Evolutionary conservation across 1,140 invertebrate genomes (phyloP).

Genomic region (Papilio polyxenes): DNA sequence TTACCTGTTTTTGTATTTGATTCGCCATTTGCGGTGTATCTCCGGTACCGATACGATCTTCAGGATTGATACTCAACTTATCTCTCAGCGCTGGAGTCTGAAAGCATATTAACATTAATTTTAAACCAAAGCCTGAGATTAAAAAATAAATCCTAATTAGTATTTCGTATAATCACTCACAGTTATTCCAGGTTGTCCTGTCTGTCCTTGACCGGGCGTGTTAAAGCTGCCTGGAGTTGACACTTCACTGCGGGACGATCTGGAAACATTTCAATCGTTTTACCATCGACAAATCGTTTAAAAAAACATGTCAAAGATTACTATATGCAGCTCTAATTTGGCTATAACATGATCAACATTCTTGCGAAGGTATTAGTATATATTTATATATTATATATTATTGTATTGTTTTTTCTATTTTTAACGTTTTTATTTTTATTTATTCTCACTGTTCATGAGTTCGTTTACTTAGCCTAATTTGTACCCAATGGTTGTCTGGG

Average conservation of each 20-base stretch:
- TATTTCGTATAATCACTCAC: conserved; percentile 46
- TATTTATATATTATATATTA: too few species aligned
- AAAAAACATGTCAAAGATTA: too few species aligned
- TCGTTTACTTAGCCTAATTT: too few species aligned
- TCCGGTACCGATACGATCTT: conserved; percentile 86
- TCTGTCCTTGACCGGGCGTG: conserved; percentile 72
- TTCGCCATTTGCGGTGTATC: conserved; percentile 84
- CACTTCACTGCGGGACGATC: conserved; percentile 73
- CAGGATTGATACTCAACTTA: conserved; percentile 97
- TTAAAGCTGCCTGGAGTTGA: conserved; percentile 78
- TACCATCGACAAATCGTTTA: not conserved
- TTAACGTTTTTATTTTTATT: conserved; percentile 12
- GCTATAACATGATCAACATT: too few species aligned
- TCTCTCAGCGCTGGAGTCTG: conserved; percentile 87
- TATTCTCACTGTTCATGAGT: too few species aligned
- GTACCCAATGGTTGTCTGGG: too few species aligned
- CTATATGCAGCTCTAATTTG: too few species aligned
- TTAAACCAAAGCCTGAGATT: too few species aligned
- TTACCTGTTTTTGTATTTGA: conserved; percentile 85
- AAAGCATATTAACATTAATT: conserved; percentile 33
- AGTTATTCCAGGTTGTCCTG: conserved; percentile 50
- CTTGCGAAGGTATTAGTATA: too few species aligned
- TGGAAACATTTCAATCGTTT: conserved; percentile 34
- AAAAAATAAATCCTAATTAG: too few species aligned
- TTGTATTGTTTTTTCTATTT: conserved; percentile 36